phyloP scores from a whole-genome alignment of 2,888 invertebrate species.

The Mesorhabditis spiculigera region DNA sequence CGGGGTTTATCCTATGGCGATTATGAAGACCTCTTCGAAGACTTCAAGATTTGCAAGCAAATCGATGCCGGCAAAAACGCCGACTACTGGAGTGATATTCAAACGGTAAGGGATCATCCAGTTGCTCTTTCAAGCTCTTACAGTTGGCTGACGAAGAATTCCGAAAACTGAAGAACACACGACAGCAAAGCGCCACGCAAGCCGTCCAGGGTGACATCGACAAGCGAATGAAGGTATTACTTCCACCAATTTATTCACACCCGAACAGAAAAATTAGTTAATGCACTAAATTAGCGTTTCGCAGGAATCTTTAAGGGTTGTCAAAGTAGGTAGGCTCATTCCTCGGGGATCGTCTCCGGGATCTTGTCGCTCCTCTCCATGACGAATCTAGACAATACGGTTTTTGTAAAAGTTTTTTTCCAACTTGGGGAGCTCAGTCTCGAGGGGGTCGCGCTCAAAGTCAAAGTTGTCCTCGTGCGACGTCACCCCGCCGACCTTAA shows the following conservation, averaged over 20 bases:
- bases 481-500: conserved; percentile 24
- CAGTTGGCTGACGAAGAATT: background rate
- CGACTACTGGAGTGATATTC: conserved; percentile 92
- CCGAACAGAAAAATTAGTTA: background rate
- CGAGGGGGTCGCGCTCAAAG: conserved; percentile 44
- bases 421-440: conserved; percentile 38
- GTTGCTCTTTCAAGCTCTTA: conserved; percentile 64
- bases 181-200: background rate
- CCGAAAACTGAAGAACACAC: background rate
- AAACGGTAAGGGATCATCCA: conserved; percentile 89
- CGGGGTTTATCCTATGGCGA: conserved; percentile 82
- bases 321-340: background rate
- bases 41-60: conserved; percentile 76
- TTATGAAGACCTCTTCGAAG: conserved; percentile 89
- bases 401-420: background rate
- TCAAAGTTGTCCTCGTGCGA: conserved; percentile 45
- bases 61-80: conserved; percentile 82
- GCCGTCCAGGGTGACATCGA: conserved; percentile 3
- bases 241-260: background rate
- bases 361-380: background rate
- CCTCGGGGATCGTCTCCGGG: background rate
- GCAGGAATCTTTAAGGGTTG: background rate
- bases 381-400: background rate
- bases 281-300: background rate
- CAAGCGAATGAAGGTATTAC: background rate